These are phyloP conservation scores for Elmis aenea DNA, from an alignment of 2,888 invertebrate species.

Conservation along the genomic window DNA sequence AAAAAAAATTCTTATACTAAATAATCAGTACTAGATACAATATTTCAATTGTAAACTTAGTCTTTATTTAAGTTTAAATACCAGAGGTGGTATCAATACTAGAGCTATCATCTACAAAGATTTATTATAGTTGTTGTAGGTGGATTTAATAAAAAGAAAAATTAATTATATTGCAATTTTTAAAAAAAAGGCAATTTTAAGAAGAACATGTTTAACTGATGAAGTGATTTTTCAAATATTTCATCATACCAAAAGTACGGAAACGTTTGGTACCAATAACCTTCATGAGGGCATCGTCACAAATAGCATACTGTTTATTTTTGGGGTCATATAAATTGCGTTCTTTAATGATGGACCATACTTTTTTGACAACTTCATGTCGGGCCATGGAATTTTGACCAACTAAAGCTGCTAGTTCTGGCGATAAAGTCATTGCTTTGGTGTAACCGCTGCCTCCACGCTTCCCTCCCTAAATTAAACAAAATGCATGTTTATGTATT, in stretches of 20 bases:
- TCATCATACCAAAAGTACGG: slow-evolving; percentile 96
- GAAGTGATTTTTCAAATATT: slow-evolving; percentile 89
- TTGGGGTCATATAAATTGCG: slow-evolving; percentile 87
- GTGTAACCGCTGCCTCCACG: slow-evolving; percentile 73
- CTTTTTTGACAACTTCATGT: slow-evolving; percentile 84
- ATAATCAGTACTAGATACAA: too few species aligned
- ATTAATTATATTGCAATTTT: too few species aligned
- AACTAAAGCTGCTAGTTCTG: slow-evolving; percentile 77
- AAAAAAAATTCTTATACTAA: too few species aligned
- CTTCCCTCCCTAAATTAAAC: slow-evolving; percentile 4
- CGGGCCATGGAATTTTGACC: slow-evolving; percentile 80
- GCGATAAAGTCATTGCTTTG: slow-evolving; percentile 76
- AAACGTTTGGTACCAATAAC: slow-evolving; percentile 90
- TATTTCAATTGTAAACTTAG: too few species aligned
- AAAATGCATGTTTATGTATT: neutral
- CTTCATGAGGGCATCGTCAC: slow-evolving; percentile 83
- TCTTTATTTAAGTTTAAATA: too few species aligned
- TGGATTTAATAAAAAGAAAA: too few species aligned
- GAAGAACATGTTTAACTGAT: too few species aligned
- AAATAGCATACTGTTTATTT: slow-evolving; percentile 92
- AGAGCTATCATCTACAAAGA: too few species aligned
- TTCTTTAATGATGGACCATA: slow-evolving; percentile 88
- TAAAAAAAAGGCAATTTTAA: too few species aligned
- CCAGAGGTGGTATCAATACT: too few species aligned
- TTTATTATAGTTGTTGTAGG: too few species aligned